Evolutionary conservation across 2,797 vertebrate species (phyloP).

Genomic region (Hypotaenidia okinawae): DNA sequence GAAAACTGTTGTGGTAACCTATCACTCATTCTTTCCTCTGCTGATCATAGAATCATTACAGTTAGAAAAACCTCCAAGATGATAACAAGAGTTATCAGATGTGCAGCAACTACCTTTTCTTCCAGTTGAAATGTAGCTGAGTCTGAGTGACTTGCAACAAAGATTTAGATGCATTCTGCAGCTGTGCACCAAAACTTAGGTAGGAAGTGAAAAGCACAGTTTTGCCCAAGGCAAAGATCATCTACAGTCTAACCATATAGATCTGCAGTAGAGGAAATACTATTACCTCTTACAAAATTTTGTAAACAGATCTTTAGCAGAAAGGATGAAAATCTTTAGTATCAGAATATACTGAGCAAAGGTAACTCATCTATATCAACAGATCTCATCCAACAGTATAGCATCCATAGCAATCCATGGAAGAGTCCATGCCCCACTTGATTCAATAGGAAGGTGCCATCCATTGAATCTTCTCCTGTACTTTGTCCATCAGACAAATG

Average conservation of each 20-base stretch:
- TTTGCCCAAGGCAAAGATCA: background rate
- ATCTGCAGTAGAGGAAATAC: background rate
- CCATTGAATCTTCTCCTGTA: background rate
- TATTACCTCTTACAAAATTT: background rate
- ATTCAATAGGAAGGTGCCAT: background rate
- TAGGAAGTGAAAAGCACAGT: background rate
- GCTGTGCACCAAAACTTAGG: background rate
- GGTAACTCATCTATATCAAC: background rate
- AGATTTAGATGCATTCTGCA: background rate
- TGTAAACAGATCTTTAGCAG: background rate
- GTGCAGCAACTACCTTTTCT: background rate
- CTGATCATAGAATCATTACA: background rate
- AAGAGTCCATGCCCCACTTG: background rate
- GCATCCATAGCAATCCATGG: rapidly evolving
- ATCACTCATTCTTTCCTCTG: background rate
- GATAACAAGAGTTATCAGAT: background rate
- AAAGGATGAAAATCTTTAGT: background rate
- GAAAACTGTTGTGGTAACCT: rapidly evolving
- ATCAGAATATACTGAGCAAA: background rate
- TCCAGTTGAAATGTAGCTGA: background rate
- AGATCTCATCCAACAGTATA: background rate
- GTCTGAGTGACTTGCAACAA: background rate
- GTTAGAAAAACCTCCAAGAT: too few species aligned
- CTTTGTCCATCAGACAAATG: background rate
- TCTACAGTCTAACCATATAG: background rate